Percentiles rank a stretch among this genome's conserved stretches.
Conservation (phyloP, 2,113 vertebrate genomes). For the Entelurus aequoreus region DNA sequence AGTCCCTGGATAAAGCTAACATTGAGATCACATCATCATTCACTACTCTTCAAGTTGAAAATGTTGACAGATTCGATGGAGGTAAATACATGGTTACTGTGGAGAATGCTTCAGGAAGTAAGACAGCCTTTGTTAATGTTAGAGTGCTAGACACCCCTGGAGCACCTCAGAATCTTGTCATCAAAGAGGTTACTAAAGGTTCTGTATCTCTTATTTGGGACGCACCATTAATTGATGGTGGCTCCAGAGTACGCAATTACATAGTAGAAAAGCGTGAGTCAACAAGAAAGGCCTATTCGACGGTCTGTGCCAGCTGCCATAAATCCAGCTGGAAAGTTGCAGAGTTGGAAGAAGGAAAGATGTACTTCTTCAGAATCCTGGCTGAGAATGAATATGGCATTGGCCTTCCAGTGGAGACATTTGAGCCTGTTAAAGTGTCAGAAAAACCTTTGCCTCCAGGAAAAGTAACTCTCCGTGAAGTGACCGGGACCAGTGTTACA, state of each 20-base stretch:
- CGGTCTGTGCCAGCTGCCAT: constrained; percentile 87
- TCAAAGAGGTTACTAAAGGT: constrained; percentile 91
- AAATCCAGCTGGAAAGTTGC: constrained; percentile 95
- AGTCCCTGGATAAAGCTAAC: constrained; percentile 84
- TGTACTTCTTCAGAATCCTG: constrained; percentile 92
- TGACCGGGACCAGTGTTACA: constrained; percentile 85
- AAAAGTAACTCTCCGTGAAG: constrained; percentile 87
- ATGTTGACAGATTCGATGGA: constrained; percentile 91
- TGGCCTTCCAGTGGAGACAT: constrained; percentile 89
- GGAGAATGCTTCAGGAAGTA: constrained; percentile 92
- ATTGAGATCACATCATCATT: constrained; percentile 93
- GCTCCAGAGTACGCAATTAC: constrained; percentile 92
- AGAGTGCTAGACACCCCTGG: constrained; percentile 95
- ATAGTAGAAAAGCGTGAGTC: constrained; percentile 97
- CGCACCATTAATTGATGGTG: constrained; percentile 90
- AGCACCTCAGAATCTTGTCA: constrained; percentile 85
- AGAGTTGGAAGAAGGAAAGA: constrained; percentile 87
- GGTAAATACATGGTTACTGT: constrained; percentile 92
- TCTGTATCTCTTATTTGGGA: constrained; percentile 94
- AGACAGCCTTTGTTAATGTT: constrained; percentile 91
- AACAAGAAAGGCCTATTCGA: constrained; percentile 93
- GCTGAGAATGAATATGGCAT: constrained; percentile 97
- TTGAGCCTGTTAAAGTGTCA: constrained; percentile 89
- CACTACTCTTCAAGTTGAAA: constrained; percentile 87
- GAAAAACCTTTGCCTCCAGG: constrained; percentile 94